Evolutionary conservation across 2,888 invertebrate genomes (phyloP), one percentile per base, ranked within the genome.

Genomic region (Troides oblongomaculatus): DNA sequence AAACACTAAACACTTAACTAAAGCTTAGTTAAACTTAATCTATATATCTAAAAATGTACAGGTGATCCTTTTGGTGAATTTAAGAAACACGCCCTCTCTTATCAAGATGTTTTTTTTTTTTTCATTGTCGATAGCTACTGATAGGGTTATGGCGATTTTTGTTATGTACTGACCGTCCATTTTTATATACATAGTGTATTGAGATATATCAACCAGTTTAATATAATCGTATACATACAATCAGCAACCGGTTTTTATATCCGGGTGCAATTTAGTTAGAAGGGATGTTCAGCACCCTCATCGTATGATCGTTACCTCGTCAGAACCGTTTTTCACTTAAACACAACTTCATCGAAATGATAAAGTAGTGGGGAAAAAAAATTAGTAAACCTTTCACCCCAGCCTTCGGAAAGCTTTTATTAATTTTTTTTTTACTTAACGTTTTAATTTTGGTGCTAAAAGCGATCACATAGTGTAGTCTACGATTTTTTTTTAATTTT

Each of bases 221-320:
- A 6, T 58, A 58, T 62, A 69, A 62, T 69, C 69, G 69, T 69
- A 69, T 69, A 69, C 65, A 30, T 46, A 58, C 57, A 30, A 61
- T 62, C 21, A 23, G 39, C 36, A 43, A 30, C 30, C 30, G 60
- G 43, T 12, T 61, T 23, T 17, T n/a, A 21, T 68, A 68, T 68
- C 63, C 63, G 64, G 64, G 23, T 25, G 25, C 4, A 57, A 36
- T 62, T 69, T 62, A 50, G 69, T 65, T 17, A 43, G n/a, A 25
- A 46, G 17, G 23, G 4, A 12, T 62, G 30, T 39, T 36, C 14
- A n/a, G 43, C 64, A 69, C 64, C 64, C 64, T 65, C 65, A 64
- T 57, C 2, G 3, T 30, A 10, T 53, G 58, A 46, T 23, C 57
- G 62, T 17, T 6, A 64, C 8, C 5, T 17, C 18, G 2, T 50